Conservation (phyloP, 2,797 vertebrate species). For the Apogon hyalosoma region DNA sequence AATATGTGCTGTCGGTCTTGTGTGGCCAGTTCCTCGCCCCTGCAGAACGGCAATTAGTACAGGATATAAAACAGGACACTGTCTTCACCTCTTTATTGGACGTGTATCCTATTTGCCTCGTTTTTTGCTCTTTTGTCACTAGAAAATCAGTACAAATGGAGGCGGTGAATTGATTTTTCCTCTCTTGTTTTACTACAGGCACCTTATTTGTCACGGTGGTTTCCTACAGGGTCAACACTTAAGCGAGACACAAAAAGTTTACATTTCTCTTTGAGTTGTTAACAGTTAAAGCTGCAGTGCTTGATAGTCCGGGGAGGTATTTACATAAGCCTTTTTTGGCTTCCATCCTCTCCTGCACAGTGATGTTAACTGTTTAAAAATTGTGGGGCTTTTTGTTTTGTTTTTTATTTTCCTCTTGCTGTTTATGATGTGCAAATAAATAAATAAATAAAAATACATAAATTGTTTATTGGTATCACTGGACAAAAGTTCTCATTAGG, state of each 20-base stretch:
- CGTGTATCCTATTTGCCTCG: constrained; percentile 27
- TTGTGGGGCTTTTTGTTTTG: too few relatives aligned
- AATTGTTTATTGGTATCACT: too few relatives aligned
- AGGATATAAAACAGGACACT: constrained; percentile 45
- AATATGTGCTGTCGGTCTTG: constrained; percentile 28
- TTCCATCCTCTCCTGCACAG: too few relatives aligned
- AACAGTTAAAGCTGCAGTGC: background rate
- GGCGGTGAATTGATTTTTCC: background rate
- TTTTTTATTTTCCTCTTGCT: too few relatives aligned
- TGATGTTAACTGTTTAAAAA: too few relatives aligned
- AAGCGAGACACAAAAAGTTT: background rate
- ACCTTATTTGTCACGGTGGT: background rate
- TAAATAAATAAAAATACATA: too few relatives aligned
- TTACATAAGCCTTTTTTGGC: too few relatives aligned
- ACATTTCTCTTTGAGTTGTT: background rate
- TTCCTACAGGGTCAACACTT: background rate
- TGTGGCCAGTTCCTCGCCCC: constrained; percentile 49
- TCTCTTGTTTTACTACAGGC: too few relatives aligned
- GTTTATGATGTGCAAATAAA: too few relatives aligned
- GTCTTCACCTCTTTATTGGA: constrained; percentile 44
- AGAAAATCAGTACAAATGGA: constrained; percentile 27
- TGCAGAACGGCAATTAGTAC: constrained; percentile 67
- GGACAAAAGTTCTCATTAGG: too few relatives aligned
- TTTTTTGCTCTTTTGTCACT: constrained; percentile 18
- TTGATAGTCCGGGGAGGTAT: too few relatives aligned